Evolutionary conservation across 2,888 invertebrate species (phyloP), one percentile per base, ranked within the genome.

Genomic region (Creontiades dilutus): DNA sequence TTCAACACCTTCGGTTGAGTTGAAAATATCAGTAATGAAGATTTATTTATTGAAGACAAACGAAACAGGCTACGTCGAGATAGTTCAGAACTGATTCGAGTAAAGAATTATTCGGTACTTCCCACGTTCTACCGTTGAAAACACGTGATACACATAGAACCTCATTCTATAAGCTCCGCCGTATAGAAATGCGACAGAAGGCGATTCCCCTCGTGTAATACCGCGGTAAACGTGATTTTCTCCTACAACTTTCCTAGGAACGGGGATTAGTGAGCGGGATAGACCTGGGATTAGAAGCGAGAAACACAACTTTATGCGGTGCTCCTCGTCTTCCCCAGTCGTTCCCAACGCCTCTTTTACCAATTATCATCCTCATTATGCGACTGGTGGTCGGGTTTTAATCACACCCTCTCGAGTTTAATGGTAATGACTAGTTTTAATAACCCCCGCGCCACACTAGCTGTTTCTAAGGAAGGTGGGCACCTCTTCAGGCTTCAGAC

Each of bases 291-390:
- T 68, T 68, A 68, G 68, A n/a, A 23, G 68, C 23, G 68, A 68
- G 23, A 68, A 68, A 68, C 68, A 68, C 68, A 68, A 23, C 23
- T 68, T 68, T 11, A 68, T 23, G 68, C 13, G 61, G 61, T 16
- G 3, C n/a, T n/a, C 19, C 14, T n/a, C 61, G n/a, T 37, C 68
- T 11, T 23, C 5, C 68, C 27, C 19, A 19, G 68, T 13, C 23
- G 13, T 19, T 27, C 68, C 9, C 68, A 23, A 27, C 68, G 23
- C 68, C 68, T 68, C 68, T 19, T 68, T 68, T 68, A 68, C 68
- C 68, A 68, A 68, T 68, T 68, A 68, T 68, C 68, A 7, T 68
- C 19, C 68, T 68, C 68, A 23, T 68, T 68, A 68, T 68, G 23
- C 27, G 61, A 12, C 68, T 68, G 23, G 68, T 9, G 68, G 23